Conservation (phyloP, 2,888 invertebrate genomes). For the Torymus auratus region DNA sequence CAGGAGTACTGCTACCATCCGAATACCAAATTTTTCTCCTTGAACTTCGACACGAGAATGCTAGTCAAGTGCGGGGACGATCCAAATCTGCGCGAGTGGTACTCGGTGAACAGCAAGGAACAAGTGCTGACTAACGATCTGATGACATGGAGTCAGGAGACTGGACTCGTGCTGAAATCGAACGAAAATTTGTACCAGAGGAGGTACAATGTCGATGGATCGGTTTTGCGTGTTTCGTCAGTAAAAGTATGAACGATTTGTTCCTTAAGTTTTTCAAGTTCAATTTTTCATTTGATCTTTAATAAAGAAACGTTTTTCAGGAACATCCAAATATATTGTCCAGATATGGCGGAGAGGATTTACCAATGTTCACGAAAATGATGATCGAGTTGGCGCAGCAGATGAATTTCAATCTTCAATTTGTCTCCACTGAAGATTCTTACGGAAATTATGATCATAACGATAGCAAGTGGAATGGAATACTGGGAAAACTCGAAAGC, state of each 20-base stretch:
- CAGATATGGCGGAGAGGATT: neutral
- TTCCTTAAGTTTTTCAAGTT: neutral
- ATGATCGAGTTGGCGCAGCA: slow-evolving; percentile 40
- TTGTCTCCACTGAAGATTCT: slow-evolving; percentile 36
- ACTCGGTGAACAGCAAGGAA: slow-evolving; percentile 57
- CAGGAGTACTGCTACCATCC: slow-evolving; percentile 50
- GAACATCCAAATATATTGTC: slow-evolving; percentile 3
- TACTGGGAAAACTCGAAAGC: slow-evolving; percentile 62
- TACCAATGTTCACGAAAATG: slow-evolving; percentile 42
- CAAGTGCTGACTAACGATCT: slow-evolving; percentile 55
- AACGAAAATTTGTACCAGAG: slow-evolving; percentile 55
- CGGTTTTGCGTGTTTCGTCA: slow-evolving; percentile 54
- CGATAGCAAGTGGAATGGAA: slow-evolving; percentile 65
- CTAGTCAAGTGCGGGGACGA: slow-evolving; percentile 61
- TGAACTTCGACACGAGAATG: slow-evolving; percentile 63
- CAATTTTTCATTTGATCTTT: neutral
- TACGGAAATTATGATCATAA: slow-evolving; percentile 62
- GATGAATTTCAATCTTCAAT: slow-evolving; percentile 66
- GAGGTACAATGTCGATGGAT: slow-evolving; percentile 58
- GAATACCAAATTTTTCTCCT: slow-evolving; percentile 54
- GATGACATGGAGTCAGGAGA: slow-evolving; percentile 57
- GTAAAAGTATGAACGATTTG: slow-evolving; percentile 48
- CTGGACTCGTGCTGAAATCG: slow-evolving; percentile 38
- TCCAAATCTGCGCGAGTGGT: slow-evolving; percentile 62
- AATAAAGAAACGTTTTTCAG: neutral